These are phyloP conservation scores for Lepidocyrtinus sp. DNA, from an alignment of 2,888 invertebrate species.

Conservation along the genomic window DNA sequence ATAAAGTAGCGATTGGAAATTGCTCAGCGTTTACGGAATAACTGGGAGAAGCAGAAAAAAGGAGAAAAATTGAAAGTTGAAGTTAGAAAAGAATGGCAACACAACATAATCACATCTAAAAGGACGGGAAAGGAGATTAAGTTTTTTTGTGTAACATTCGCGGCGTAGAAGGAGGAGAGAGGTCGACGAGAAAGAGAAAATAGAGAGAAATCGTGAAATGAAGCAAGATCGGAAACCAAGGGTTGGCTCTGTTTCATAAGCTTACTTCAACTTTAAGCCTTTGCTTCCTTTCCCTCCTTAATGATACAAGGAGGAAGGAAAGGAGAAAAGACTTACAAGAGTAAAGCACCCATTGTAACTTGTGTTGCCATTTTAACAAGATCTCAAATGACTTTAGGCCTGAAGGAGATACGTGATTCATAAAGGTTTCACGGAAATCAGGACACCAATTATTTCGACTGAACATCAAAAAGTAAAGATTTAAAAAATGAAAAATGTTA, in stretches of 20 bases:
- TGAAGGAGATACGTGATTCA: too few relatives aligned
- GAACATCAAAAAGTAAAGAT: too few relatives aligned
- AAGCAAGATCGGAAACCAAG: background rate
- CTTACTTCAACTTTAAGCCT: background rate
- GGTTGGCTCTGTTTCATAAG: background rate
- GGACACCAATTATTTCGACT: too few relatives aligned
- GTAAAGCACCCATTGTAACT: too few relatives aligned
- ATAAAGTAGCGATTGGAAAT: slow-evolving; percentile 8
- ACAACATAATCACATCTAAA: slow-evolving; percentile 19
- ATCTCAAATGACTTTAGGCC: too few relatives aligned
- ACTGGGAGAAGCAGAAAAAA: slow-evolving; percentile 5
- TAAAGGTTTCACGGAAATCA: too few relatives aligned
- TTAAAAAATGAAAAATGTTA: too few relatives aligned
- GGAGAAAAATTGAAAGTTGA: slow-evolving; percentile 31
- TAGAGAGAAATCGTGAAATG: background rate
- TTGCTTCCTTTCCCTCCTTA: background rate
- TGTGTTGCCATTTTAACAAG: too few relatives aligned
- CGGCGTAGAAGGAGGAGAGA: background rate
- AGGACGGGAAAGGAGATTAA: slow-evolving; percentile 2
- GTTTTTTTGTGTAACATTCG: background rate
- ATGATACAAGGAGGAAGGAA: background rate
- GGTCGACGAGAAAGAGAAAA: background rate
- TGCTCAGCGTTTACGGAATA: slow-evolving; percentile 15
- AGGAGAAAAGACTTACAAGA: too few relatives aligned
- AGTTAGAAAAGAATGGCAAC: slow-evolving; percentile 6